Evolutionary conservation across 2,113 vertebrate genomes (phyloP).

Genomic region (Panurus biarmicus): DNA sequence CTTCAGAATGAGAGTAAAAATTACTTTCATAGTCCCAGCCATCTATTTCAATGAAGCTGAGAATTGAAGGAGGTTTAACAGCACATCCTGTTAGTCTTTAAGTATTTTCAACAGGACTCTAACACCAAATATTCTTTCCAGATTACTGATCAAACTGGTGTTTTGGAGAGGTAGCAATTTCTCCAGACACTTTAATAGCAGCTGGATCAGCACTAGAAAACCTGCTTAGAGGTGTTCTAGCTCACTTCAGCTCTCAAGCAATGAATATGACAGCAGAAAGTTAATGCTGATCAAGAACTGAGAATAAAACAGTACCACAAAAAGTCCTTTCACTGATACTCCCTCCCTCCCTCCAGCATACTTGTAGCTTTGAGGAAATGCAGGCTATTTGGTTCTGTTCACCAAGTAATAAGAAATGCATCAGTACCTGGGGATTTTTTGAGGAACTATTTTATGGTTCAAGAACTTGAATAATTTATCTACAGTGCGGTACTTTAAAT

Average conservation of each 20-base stretch:
- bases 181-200: not conserved
- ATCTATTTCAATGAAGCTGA: slow-evolving; percentile 1
- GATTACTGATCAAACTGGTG: not conserved
- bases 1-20: slow-evolving; percentile 40
- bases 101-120: not conserved
- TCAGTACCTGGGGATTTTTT: not conserved
- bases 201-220: not conserved
- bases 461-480: not conserved
- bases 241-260: not conserved
- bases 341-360: not conserved
- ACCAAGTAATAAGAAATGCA: not conserved
- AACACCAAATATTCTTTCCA: not conserved
- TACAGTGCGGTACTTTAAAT: not conserved
- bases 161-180: not conserved
- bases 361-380: not conserved
- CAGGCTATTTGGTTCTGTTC: not conserved
- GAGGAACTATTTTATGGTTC: not conserved
- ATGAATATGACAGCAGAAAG: not conserved
- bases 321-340: not conserved
- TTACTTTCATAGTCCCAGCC: not conserved
- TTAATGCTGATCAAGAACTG: not conserved
- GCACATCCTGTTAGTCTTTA: not conserved
- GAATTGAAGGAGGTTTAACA: not conserved
- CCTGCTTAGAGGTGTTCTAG: not conserved
- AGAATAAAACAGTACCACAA: not conserved